phyloP scores from a whole-genome alignment of 2,888 invertebrate genomes.

The Crepidodera aurea region DNA sequence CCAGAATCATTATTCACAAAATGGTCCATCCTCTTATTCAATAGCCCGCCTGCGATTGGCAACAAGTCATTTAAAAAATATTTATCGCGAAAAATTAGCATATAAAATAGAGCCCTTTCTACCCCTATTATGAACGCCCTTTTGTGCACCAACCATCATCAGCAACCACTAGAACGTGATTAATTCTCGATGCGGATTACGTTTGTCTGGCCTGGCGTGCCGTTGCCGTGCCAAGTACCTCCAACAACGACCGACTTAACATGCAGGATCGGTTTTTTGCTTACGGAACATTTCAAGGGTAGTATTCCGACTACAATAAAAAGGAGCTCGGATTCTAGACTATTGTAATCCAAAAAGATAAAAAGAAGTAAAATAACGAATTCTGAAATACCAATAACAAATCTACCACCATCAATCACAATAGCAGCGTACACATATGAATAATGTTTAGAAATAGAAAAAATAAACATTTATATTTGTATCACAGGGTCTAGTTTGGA shows the following conservation, averaged over 20 bases:
- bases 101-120: background rate
- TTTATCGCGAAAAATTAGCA: background rate
- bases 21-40: too few species aligned
- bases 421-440: too few species aligned
- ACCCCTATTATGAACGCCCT: constrained; percentile 5
- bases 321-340: too few species aligned
- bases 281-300: background rate
- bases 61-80: background rate
- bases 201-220: constrained; percentile 11
- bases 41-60: background rate
- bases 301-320: background rate
- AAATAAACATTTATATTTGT: too few species aligned
- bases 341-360: too few species aligned
- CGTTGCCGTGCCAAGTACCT: constrained; percentile 1
- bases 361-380: too few species aligned
- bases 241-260: background rate
- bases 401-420: too few species aligned
- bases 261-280: constrained; percentile 3
- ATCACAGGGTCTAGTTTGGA: too few species aligned
- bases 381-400: too few species aligned
- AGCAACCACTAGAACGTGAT: constrained; percentile 17
- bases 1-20: too few species aligned
- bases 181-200: constrained; percentile 20
- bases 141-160: constrained; percentile 17
- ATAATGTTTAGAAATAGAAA: too few species aligned